Base-by-base conservation (phyloP, 2,888 invertebrate species). In the Campoplex nolae region DNA sequence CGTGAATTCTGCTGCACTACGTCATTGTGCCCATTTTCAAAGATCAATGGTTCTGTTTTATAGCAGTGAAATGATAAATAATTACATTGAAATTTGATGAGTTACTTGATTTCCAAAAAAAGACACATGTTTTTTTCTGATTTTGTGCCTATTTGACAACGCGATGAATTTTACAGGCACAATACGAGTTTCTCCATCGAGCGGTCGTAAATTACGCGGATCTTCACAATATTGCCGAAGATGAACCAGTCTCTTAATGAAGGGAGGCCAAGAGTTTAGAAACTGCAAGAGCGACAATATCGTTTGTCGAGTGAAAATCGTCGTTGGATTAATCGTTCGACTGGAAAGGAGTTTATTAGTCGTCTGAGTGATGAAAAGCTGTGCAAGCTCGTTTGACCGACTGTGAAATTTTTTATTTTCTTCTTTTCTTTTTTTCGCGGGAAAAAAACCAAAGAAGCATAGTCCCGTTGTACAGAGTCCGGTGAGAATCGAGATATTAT, bases 161-260 rank as follows among this genome's bases (percentile, higher is more conserved):
- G 23, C 76, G 71, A 48, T 84, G 56, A 45, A 67, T 86, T 85
- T 95, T 95, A 48, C 95, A 98, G 98, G 97, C 97, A 95, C 98
- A 98, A 95, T 98, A 98, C 95, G 98, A 98, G 96, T 98, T 98
- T 95, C 96, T 98, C 92, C 97, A 98, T 95, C 97, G 98, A 95
- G 98, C 98, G 94, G 97, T 98, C 95, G 96, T 98, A 90, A 98
- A 98, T 95, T 98, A 98, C 94, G 97, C 97, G 89, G 98, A 98
- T 94, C 96, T 98, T 90, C 98, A 98, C 95, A 97, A 97, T 95
- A 95, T 98, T 88, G 96, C 96, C 79, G 97, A 97, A 84, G 94
- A 94, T 35, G 94, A 94, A 80, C 82, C 92, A 73, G 89, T 89
- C 42, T 93, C 94, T 90, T 93, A 94, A 93, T 93, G 89, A 91